Conservation (phyloP, 2,113 vertebrate species). For the Nothocercus julius region DNA sequence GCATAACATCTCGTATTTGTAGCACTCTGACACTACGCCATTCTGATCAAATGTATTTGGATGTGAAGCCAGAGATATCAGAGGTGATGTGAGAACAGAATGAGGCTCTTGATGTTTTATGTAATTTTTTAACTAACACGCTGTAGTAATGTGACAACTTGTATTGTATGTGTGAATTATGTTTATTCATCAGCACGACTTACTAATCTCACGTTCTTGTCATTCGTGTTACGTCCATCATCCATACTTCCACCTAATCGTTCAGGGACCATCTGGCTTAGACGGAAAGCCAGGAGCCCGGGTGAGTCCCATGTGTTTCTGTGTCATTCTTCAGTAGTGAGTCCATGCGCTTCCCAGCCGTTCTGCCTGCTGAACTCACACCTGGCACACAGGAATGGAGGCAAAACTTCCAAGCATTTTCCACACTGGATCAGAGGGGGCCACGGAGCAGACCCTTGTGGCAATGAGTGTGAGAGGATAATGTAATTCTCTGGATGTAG, state of each 20-base stretch:
- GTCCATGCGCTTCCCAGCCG: background rate
- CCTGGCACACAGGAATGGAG: background rate
- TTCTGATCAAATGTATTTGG: background rate
- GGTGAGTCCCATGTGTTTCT: slow-evolving; percentile 92
- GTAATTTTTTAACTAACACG: slow-evolving; percentile 76
- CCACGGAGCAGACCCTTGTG: background rate
- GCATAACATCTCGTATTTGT: slow-evolving; percentile 41
- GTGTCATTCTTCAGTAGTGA: background rate
- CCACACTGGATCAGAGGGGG: background rate
- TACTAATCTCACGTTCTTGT: slow-evolving; percentile 98
- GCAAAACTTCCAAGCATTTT: background rate
- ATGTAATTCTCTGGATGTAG: background rate
- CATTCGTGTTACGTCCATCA: slow-evolving; percentile 88
- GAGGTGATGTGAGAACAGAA: background rate
- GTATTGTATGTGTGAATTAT: slow-evolving; percentile 73
- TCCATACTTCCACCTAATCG: slow-evolving; percentile 84
- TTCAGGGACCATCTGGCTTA: slow-evolving; percentile 99
- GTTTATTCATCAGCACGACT: slow-evolving; percentile 79
- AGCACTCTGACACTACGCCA: background rate
- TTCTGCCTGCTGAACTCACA: background rate
- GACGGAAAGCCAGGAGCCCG: slow-evolving; percentile 98
- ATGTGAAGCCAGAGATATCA: background rate
- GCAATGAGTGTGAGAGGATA: background rate
- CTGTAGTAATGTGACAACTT: slow-evolving; percentile 54
- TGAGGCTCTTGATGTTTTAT: slow-evolving; percentile 53